A percentile compares a stretch with the other conserved stretches of the same genome.
These are phyloP conservation scores for Penaeus japonicus DNA, from an alignment of 1,140 invertebrate species.

Conservation along the genomic window DNA sequence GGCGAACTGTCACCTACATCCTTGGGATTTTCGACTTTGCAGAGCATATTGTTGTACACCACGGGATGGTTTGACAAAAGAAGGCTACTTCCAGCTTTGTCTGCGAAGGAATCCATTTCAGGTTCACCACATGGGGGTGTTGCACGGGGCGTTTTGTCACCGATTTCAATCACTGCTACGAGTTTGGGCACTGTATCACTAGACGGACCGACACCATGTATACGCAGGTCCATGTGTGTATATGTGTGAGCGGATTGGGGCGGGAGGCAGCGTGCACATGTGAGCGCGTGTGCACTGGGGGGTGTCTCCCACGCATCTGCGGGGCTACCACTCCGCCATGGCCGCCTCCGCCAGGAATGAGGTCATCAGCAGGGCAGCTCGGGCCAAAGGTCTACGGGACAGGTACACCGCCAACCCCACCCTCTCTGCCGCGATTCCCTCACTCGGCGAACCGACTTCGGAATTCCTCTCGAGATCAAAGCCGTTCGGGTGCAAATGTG, in stretches of 20 bases:
- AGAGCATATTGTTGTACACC: constrained; percentile 42
- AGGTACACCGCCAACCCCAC: constrained; percentile 25
- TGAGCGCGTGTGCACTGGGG: constrained; percentile 39
- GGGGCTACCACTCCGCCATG: neutral
- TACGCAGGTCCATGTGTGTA: neutral
- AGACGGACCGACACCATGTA: neutral
- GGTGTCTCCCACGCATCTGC: constrained; percentile 44
- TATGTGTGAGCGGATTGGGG: neutral
- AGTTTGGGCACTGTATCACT: neutral
- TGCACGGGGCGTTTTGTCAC: neutral
- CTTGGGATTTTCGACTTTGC: constrained; percentile 10
- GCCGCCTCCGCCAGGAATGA: constrained; percentile 26
- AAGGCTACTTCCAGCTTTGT: constrained; percentile 13
- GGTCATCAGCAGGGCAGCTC: constrained; percentile 39
- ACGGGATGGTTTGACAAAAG: neutral
- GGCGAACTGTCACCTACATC: neutral
- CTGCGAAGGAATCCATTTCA: constrained; percentile 22
- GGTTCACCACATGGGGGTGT: neutral
- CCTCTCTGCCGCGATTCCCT: neutral
- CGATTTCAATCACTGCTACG: neutral
- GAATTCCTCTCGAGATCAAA: neutral
- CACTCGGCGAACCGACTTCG: neutral
- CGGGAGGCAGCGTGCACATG: constrained; percentile 22
- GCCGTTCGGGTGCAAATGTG: neutral
- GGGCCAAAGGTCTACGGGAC: constrained; percentile 49